Percentiles rank a stretch among this genome's conserved stretches.
Conservation (phyloP, 2,797 vertebrate species). For the Sylvilagus floridanus region DNA sequence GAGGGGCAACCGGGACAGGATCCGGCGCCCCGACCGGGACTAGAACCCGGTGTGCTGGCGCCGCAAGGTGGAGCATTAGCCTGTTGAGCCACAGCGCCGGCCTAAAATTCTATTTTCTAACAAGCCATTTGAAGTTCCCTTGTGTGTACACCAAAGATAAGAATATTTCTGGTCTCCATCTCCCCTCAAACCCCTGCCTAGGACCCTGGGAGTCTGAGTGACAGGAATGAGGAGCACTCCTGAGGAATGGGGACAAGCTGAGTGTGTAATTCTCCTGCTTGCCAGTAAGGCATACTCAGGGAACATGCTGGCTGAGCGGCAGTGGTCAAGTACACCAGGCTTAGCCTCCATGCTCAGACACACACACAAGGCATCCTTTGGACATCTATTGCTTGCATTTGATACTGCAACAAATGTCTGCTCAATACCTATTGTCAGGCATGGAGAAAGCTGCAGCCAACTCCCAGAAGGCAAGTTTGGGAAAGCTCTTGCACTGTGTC, state of each 20-base stretch:
- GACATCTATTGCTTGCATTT: neutral
- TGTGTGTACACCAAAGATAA: too few relatives aligned
- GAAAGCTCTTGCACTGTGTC: neutral
- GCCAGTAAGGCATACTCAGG: neutral
- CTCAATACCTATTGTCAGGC: neutral
- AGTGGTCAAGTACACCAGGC: neutral
- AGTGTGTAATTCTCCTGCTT: neutral
- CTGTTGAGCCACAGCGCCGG: too few relatives aligned
- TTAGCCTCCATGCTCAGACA: neutral
- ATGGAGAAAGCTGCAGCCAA: neutral
- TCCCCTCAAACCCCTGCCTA: neutral
- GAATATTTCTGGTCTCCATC: too few relatives aligned
- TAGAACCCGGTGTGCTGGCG: too few relatives aligned
- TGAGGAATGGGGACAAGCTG: neutral
- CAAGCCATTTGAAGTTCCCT: too few relatives aligned
- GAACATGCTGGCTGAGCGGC: neutral
- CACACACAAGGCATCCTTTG: neutral
- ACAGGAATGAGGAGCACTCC: neutral
- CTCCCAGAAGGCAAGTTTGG: neutral
- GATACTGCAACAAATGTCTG: neutral
- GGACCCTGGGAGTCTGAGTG: neutral
- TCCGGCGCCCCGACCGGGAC: too few relatives aligned
- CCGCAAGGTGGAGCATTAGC: too few relatives aligned
- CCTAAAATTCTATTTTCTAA: neutral
- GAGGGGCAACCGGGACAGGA: too few relatives aligned